Evolutionary conservation across 2,113 vertebrate species (phyloP).

Genomic region (Galemys pyrenaicus): DNA sequence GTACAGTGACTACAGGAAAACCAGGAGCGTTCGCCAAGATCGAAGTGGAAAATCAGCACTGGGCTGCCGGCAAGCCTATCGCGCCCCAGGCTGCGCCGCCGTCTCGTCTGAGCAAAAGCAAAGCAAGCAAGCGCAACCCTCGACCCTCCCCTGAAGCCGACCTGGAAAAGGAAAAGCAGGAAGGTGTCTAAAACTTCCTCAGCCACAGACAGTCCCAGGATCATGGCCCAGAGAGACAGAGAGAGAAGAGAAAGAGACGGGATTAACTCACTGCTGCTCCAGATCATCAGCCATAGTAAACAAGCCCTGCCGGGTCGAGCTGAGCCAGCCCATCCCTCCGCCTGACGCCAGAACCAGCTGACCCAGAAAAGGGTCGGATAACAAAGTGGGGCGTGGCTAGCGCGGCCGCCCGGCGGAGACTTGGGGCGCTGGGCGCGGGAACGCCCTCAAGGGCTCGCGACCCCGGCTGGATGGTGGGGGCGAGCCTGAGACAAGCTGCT

Average conservation of each 20-base stretch:
- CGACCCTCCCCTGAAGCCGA: conserved; percentile 57
- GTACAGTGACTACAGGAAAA: background rate
- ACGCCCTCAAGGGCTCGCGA: background rate
- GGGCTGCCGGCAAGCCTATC: background rate
- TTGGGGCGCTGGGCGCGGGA: background rate
- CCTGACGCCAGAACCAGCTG: conserved; percentile 79
- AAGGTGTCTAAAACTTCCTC: conserved; percentile 67
- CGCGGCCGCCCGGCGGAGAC: background rate
- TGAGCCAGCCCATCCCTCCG: conserved; percentile 65
- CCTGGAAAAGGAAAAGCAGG: conserved; percentile 60
- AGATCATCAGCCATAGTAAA: conserved; percentile 85
- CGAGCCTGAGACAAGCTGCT: background rate
- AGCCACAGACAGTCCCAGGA: conserved; percentile 67
- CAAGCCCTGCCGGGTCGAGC: conserved; percentile 72
- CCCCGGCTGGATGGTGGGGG: background rate
- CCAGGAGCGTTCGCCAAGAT: background rate
- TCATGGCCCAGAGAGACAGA: conserved; percentile 57
- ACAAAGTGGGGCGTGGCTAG: conserved; percentile 65
- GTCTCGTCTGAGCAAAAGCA: conserved; percentile 24
- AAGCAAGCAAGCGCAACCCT: conserved; percentile 28
- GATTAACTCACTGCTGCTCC: conserved; percentile 83
- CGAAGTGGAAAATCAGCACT: background rate
- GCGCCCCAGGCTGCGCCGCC: background rate
- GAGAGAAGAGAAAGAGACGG: conserved; percentile 52
- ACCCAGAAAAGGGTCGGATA: conserved; percentile 51